Conservation (phyloP, 1,140 invertebrate species). For the Eurosta solidaginis region DNA sequence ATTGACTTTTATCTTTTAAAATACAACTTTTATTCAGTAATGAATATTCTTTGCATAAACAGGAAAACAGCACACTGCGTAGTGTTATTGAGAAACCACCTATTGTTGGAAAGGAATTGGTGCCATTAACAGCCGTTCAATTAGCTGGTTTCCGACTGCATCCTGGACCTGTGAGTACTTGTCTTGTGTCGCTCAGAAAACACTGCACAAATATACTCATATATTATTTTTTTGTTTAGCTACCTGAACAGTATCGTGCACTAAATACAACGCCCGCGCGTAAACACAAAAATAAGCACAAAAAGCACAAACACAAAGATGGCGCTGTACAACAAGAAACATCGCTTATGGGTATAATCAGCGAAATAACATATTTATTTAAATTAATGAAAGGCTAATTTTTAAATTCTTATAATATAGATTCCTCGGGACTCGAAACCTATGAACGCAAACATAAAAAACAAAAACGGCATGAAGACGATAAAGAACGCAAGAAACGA, state of each 20-base stretch:
- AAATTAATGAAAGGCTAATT: neutral
- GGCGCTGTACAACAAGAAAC: slow-evolving; percentile 76
- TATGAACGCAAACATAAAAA: slow-evolving; percentile 97
- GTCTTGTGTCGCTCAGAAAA: neutral
- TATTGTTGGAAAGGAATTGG: slow-evolving; percentile 91
- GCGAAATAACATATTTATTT: neutral
- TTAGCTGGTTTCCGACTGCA: slow-evolving; percentile 93
- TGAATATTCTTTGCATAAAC: slow-evolving; percentile 43
- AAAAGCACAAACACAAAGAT: slow-evolving; percentile 92
- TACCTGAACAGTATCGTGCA: slow-evolving; percentile 95
- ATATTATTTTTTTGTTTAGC: slow-evolving; percentile 62
- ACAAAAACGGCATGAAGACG: slow-evolving; percentile 90
- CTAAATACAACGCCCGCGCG: slow-evolving; percentile 88
- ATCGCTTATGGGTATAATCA: slow-evolving; percentile 62
- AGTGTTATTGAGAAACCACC: slow-evolving; percentile 97
- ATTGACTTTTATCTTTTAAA: neutral
- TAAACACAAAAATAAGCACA: slow-evolving; percentile 93
- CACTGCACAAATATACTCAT: neutral
- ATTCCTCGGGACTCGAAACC: slow-evolving; percentile 73
- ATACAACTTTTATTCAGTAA: neutral
- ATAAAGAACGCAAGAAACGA: slow-evolving; percentile 90
- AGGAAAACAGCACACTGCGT: slow-evolving; percentile 82
- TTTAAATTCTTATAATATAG: slow-evolving; percentile 56
- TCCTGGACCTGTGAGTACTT: slow-evolving; percentile 83
- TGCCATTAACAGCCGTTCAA: slow-evolving; percentile 84